A percentile compares a stretch with the other conserved stretches of the same genome.
Conservation (phyloP, 2,888 invertebrate genomes). For the Chrysodeixis includens region DNA sequence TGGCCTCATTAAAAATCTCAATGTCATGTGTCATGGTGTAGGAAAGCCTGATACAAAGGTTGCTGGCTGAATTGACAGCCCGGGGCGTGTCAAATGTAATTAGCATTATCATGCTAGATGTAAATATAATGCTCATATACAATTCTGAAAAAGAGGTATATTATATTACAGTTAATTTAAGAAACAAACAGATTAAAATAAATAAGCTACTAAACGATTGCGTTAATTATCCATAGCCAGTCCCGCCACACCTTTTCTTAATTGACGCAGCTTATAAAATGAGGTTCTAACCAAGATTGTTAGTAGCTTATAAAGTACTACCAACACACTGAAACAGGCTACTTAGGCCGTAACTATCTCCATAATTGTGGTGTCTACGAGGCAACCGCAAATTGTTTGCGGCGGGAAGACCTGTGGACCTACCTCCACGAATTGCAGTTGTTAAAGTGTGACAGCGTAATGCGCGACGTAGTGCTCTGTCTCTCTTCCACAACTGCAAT, state of each 20-base stretch:
- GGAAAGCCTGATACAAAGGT: neutral
- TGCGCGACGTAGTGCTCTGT: too few relatives aligned
- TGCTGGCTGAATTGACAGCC: neutral
- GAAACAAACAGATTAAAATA: too few relatives aligned
- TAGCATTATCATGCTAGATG: neutral
- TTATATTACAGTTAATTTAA: too few relatives aligned
- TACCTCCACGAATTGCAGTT: too few relatives aligned
- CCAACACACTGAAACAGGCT: neutral
- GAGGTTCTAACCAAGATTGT: slow-evolving; percentile 1
- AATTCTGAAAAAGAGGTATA: too few relatives aligned
- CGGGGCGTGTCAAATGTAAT: neutral
- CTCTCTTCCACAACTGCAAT: too few relatives aligned
- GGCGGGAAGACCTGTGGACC: slow-evolving; percentile 16
- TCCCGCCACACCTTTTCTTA: neutral
- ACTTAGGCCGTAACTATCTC: slow-evolving; percentile 6
- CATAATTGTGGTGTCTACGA: neutral
- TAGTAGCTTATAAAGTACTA: neutral
- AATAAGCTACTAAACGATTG: too few relatives aligned
- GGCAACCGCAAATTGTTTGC: neutral
- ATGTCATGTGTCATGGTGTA: neutral
- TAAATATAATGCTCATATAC: neutral
- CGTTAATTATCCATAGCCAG: too few relatives aligned
- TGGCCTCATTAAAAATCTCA: neutral
- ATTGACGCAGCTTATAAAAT: slow-evolving; percentile 1
- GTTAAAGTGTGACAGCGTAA: too few relatives aligned